Evolutionary conservation across 1,140 invertebrate genomes (phyloP), one percentile per base, ranked within the genome.

Genomic region (Atta colombica): DNA sequence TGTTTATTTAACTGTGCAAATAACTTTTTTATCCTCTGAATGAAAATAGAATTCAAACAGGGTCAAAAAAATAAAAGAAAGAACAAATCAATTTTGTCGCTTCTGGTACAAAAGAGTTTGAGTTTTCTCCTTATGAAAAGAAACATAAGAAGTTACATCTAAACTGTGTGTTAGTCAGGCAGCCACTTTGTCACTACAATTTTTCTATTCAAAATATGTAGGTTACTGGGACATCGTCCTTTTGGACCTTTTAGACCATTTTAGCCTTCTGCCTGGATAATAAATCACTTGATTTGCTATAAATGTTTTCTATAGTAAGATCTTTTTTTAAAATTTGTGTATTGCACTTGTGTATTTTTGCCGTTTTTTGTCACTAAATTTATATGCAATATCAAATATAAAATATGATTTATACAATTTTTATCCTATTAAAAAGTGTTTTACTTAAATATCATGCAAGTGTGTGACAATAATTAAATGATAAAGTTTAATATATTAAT

Each of bases 191-290:
- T 94, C 94, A 95, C 94, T 95, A 95, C 94, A 95, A 95, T 95
- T 94, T 95, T 93, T 94, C 92, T 94, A 90, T 94, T 95, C 94
- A 95, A 93, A 94, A 93, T 93, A 95, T 94, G 90, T 94, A 94
- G 94, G 94, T 94, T 94, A 95, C 92, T 85, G 77, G 93, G 78
- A 94, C 90, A 87, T 93, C 75, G 87, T 92, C 92, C 94, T 91
- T 88, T 85, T 72, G 68, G 72, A 75, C 61, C 78, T 77, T 74
- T 90, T 91, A 87, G 90, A 92, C 92, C 90, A 94, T 87, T 95
- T 95, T 93, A 93, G 91, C 92, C 91, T 91, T 88, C 8, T 45
- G 8, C 39, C 8, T 45, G 39, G 10, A 93, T 88, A 90, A 94
- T 95, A 95, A 95, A 95, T 95, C 94, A 94, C 90, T 90, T 90